Conservation (phyloP, 2,888 invertebrate species). For the Lepidochitona cinerea region DNA sequence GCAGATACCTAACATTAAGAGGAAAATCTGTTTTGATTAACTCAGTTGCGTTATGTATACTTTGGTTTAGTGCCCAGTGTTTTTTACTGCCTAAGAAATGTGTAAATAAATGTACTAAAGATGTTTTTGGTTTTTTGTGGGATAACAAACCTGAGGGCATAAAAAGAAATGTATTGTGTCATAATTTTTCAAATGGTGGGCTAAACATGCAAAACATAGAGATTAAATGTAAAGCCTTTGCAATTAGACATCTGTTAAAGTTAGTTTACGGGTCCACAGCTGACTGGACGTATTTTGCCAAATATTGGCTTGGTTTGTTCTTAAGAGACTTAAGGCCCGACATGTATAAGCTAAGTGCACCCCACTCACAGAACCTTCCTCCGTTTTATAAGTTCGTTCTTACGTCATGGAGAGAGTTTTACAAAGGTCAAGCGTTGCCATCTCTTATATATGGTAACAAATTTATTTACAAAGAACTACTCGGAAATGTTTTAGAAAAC, state of each 20-base stretch:
- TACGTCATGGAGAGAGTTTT: background rate
- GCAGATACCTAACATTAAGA: background rate
- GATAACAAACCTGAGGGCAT: background rate
- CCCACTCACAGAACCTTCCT: background rate
- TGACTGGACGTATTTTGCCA: conserved; percentile 3
- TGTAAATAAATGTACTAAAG: background rate
- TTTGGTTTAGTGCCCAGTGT: background rate
- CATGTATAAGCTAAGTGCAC: background rate
- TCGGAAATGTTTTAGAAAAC: background rate
- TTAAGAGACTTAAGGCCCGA: background rate
- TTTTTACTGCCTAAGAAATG: background rate
- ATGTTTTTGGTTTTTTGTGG: conserved; percentile 1
- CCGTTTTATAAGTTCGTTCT: background rate
- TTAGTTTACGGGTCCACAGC: background rate
- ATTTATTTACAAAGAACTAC: background rate
- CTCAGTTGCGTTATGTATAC: background rate
- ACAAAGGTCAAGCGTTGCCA: background rate
- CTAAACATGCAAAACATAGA: background rate
- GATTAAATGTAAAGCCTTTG: background rate
- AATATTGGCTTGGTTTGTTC: background rate
- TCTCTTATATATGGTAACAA: background rate
- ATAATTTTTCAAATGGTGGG: background rate
- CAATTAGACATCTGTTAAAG: background rate
- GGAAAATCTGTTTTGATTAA: background rate
- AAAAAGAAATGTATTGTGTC: background rate